These are phyloP conservation scores for Drosophila tropicalis DNA, from an alignment of 1,140 invertebrate species.

Conservation along the genomic window DNA sequence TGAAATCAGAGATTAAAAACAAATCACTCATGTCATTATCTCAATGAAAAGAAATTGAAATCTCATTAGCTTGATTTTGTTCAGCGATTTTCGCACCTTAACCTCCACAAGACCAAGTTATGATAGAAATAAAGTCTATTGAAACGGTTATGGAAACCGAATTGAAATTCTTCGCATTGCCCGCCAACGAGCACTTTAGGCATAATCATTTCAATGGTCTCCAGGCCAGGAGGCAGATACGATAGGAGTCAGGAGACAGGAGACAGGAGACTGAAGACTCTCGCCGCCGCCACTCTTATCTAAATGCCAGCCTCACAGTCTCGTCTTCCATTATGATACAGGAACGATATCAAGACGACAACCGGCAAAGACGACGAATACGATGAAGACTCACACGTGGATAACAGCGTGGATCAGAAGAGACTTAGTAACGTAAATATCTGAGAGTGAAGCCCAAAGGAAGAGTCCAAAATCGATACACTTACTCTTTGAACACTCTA, in stretches of 20 bases:
- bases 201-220: constrained; percentile 73
- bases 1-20: constrained; percentile 77
- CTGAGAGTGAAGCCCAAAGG: not conserved
- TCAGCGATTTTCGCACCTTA: constrained; percentile 27
- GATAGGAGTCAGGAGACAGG: constrained; percentile 35
- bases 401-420: constrained; percentile 1
- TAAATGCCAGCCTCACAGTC: constrained; percentile 83
- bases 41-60: constrained; percentile 49
- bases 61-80: constrained; percentile 70
- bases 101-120: constrained; percentile 36
- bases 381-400: constrained; percentile 1
- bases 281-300: constrained; percentile 68
- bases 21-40: constrained; percentile 72
- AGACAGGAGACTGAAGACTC: constrained; percentile 30
- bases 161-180: constrained; percentile 6
- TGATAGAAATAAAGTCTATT: constrained; percentile 27
- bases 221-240: constrained; percentile 14
- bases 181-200: constrained; percentile 61
- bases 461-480: not conserved
- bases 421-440: not conserved
- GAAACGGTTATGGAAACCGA: constrained; percentile 16
- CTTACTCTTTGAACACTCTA: not conserved
- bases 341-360: constrained; percentile 74
- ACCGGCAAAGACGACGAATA: constrained; percentile 18
- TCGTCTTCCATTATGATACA: constrained; percentile 84